Evolutionary conservation across 2,888 invertebrate genomes (phyloP), one percentile per base, ranked within the genome.

Genomic region (Bursaphelenchus okinawaensis): DNA sequence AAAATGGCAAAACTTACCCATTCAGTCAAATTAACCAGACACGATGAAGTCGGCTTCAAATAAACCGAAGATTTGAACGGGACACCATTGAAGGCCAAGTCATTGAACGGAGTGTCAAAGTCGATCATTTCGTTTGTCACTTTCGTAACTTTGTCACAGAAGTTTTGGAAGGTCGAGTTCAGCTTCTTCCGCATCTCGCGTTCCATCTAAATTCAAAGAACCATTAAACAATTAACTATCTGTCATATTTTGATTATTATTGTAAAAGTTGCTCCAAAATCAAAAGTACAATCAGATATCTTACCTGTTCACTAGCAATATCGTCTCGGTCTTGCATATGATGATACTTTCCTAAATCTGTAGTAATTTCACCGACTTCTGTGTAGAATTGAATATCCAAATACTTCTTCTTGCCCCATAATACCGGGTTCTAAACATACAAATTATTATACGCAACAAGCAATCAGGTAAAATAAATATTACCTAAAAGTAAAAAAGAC

Each of bases 321-420:
- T 99, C 98, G 84, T 99, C 98, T 52, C 96, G 87, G 85, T 99
- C 98, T 84, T 98, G 96, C 95, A 98, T 96, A 84, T 98, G 95
- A 83, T 98, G 96, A 84, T 96, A 95, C 84, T 98, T 99, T 54
- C 96, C 96, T 78, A 99, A 87, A 87, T 99, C 98, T 0, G 98
- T 99, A 0, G 96, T 96, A 66, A 98, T 95, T 86, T 99, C 98
- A 79, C 98, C 98, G 62, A 98, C 98, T 86, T 98, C 98, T 0
- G 98, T 98, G 84, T 96, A 99, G 86, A 99, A 98, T 84, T 99
- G 96, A 6, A 98, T 95, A 85, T 98, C 96, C 0, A 92, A 89
- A 79, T 98, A 96, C 83, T 99, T 96, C 88, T 98, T 98, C 86
- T 94, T 94, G 76, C 96, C 96, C 87, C 96, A 98, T 91, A 98